Conservation (phyloP, 2,113 vertebrate genomes). For the Origma solitaria region DNA sequence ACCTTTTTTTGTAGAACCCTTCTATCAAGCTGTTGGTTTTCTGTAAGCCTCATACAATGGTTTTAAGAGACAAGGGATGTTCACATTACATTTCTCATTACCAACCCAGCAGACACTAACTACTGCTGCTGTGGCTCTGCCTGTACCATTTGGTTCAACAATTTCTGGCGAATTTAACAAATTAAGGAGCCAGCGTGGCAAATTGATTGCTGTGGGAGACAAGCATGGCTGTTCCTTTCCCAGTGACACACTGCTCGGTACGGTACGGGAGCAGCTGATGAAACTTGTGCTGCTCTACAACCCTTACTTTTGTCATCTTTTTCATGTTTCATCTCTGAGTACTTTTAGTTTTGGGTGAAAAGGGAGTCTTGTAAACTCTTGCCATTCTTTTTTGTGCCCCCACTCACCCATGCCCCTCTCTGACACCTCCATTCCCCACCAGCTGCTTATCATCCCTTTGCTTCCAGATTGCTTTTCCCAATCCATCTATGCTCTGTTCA, state of each 20-base stretch:
- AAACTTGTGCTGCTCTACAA: background rate
- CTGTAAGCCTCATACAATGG: background rate
- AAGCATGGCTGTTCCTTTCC: background rate
- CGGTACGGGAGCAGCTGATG: background rate
- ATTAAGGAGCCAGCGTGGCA: background rate
- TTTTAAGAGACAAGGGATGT: background rate
- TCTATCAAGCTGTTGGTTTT: background rate
- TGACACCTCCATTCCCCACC: background rate
- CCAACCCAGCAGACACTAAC: background rate
- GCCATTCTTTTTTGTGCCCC: background rate
- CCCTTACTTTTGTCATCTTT: background rate
- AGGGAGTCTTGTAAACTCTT: background rate
- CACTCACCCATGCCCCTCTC: background rate
- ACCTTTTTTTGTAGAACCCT: background rate
- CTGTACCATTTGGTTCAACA: background rate
- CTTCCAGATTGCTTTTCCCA: background rate
- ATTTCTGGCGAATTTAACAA: background rate
- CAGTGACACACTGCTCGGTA: rapidly evolving
- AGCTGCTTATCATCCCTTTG: background rate
- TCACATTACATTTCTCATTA: background rate
- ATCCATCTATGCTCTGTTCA: background rate
- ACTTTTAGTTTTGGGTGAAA: background rate
- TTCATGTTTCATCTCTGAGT: background rate
- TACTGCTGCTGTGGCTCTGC: background rate
- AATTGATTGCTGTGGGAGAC: background rate